Base-by-base conservation (phyloP, 2,888 invertebrate genomes). In the Drosophila emarginata region DNA sequence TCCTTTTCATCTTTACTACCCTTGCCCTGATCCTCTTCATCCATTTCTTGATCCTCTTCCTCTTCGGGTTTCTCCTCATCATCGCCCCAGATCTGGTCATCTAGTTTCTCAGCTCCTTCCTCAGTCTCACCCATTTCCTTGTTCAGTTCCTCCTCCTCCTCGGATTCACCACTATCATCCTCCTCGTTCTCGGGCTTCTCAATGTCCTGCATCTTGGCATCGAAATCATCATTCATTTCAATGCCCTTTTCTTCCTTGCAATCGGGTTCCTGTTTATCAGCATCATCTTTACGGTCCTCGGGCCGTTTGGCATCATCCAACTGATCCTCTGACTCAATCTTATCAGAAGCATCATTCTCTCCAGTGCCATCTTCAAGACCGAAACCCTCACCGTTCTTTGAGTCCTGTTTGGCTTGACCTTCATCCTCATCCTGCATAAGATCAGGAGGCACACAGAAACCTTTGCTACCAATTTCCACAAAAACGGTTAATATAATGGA, bases 91-190 rank as follows among this genome's bases (percentile, higher is more conserved):
- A 96, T 95, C 93, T 96, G 94, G 89, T 96, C 94, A 82, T 96
- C 96, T 15, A 96, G 93, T 92, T 95, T 95, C 70, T 97, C 96
- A 1, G 96, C 96, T n/a, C 94, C 95, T 84, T 96, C 95, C 73
- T 96, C 97, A 0, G 97, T 96, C 66, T 99, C 97, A 21, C 98
- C 99, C 97, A 99, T 98, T 93, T 99, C 96, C 90, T 99, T 98
- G 77, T 99, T 98, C 2, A 96, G 93, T 78, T 99, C 96, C 18
- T 96, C 95, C 72, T 95, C 94, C 12, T 95, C 93, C 12, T 95
- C 93, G 0, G 94, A 94, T 21, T 95, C 93, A 4, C 94, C 94
- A 0, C 94, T 93, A 92, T 91, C 90, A 59, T 94, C 93, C n/a
- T 93, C 93, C 18, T 92, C 93, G 45, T 93, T 92, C 62, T 95